A percentile compares a stretch with the other conserved stretches of the same genome.
These are phyloP conservation scores for Tricholauxania praeusta DNA, from an alignment of 2,888 invertebrate genomes.

Conservation along the genomic window DNA sequence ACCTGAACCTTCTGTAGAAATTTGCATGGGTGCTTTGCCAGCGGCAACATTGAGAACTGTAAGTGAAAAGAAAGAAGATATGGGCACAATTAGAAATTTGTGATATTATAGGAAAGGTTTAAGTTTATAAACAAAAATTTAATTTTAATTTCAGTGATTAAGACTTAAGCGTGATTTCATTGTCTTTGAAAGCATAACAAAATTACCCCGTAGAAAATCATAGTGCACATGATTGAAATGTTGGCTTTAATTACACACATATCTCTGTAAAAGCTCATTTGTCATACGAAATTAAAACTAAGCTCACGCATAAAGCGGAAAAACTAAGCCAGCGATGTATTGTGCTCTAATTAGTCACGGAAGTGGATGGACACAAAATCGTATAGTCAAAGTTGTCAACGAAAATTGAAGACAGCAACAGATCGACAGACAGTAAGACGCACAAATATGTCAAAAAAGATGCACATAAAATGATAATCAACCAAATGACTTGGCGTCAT, in stretches of 20 bases:
- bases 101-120: not conserved
- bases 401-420: not conserved
- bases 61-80: constrained; percentile 55
- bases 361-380: constrained; percentile 2
- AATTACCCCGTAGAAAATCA: not conserved
- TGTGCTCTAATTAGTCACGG: not conserved
- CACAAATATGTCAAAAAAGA: constrained; percentile 4
- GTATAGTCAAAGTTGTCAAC: not conserved
- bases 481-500: not conserved
- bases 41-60: constrained; percentile 93
- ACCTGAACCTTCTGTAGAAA: constrained; percentile 83
- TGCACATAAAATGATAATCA: constrained; percentile 11
- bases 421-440: not conserved
- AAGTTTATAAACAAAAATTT: not conserved
- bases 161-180: not conserved
- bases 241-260: too few relatives aligned
- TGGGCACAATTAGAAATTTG: not conserved
- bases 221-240: too few relatives aligned
- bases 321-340: constrained; percentile 1
- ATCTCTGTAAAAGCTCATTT: too few relatives aligned
- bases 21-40: constrained; percentile 95
- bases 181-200: not conserved
- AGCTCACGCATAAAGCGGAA: not conserved
- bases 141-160: too few relatives aligned
- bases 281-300: not conserved